Percentiles rank a stretch among this genome's conserved stretches.
Evolutionary conservation across 1,140 invertebrate species (phyloP).

Genomic region (Ladona fulva): DNA sequence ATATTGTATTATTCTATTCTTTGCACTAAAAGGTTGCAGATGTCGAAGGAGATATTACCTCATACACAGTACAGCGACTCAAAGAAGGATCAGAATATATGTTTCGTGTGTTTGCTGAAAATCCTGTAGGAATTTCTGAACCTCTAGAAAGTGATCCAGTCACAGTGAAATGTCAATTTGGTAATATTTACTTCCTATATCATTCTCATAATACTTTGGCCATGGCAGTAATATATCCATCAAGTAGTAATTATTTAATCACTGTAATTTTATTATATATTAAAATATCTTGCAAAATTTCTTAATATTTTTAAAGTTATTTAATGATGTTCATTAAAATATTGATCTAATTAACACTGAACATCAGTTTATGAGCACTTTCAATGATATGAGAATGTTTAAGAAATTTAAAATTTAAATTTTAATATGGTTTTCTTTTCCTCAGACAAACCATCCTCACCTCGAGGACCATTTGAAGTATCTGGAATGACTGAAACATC

Average conservation of each 20-base stretch:
- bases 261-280: no score
- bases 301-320: no score
- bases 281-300: no score
- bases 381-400: no score
- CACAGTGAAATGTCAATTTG: conserved; percentile 49
- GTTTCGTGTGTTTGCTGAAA: conserved; percentile 74
- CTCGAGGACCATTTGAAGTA: conserved; percentile 66
- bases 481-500: conserved; percentile 70
- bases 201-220: conserved; percentile 32
- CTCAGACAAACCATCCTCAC: conserved; percentile 68
- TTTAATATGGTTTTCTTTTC: conserved; percentile 26
- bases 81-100: conserved; percentile 70
- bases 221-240: conserved; percentile 56
- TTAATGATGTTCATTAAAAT: no score
- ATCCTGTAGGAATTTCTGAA: conserved; percentile 68
- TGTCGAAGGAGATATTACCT: conserved; percentile 57
- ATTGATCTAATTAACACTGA: no score
- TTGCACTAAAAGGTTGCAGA: conserved; percentile 69
- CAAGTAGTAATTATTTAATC: no score
- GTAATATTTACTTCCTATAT: conserved; percentile 36
- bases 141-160: conserved; percentile 60
- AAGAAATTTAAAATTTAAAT: no score
- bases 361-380: no score
- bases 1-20: no score
- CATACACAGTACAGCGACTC: conserved; percentile 65